Conservation (phyloP, 1,140 invertebrate genomes). For the Trypoxylus dichotomus region DNA sequence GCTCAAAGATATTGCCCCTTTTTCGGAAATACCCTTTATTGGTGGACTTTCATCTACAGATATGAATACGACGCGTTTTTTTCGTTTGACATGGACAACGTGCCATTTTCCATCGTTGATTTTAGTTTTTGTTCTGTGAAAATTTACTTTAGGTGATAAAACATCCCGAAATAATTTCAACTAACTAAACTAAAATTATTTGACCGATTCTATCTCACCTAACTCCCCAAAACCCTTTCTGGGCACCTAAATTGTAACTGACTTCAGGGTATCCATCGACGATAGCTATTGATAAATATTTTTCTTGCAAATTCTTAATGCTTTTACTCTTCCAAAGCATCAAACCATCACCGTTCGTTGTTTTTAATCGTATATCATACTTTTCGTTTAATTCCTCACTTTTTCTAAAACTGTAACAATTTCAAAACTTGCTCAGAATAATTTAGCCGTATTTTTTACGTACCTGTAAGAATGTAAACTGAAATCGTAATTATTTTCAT, state of each 20-base stretch:
- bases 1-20: conserved; percentile 68
- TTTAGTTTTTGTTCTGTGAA: conserved; percentile 56
- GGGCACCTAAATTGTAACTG: conserved; percentile 66
- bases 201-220: conserved; percentile 47
- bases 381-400: conserved; percentile 69
- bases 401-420: conserved; percentile 50
- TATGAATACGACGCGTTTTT: conserved; percentile 68
- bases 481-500: conserved; percentile 44
- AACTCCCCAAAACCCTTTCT: conserved; percentile 58
- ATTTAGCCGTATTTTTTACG: neutral
- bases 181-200: too few species aligned
- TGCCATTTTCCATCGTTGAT: conserved; percentile 78
- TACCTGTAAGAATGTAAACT: conserved; percentile 32
- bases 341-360: conserved; percentile 66
- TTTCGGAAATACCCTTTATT: conserved; percentile 63
- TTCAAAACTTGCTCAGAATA: neutral
- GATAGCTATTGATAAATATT: conserved; percentile 66
- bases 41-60: conserved; percentile 69
- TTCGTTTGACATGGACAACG: conserved; percentile 64
- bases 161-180: too few species aligned
- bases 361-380: conserved; percentile 72
- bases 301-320: conserved; percentile 49
- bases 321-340: conserved; percentile 68
- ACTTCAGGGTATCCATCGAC: conserved; percentile 64
- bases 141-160: too few species aligned